These are phyloP conservation scores for Acanthurus lineatus DNA, from an alignment of 2,797 vertebrate species.

Conservation along the genomic window DNA sequence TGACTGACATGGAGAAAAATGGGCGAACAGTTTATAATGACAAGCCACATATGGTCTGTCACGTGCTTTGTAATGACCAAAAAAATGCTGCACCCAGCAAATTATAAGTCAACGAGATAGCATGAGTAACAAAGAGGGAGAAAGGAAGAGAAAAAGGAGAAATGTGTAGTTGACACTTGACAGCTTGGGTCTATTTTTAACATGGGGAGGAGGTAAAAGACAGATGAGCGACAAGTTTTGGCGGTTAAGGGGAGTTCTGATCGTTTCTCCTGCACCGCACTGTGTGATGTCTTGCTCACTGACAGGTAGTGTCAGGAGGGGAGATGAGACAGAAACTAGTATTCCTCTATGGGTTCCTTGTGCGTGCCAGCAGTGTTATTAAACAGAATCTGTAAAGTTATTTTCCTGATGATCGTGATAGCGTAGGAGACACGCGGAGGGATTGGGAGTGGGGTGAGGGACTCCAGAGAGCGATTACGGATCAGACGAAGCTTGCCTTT, in stretches of 20 bases:
- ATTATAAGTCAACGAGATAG: conserved; percentile 54
- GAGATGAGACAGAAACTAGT: conserved; percentile 51
- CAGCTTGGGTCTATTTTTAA: conserved; percentile 83
- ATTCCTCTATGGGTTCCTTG: conserved; percentile 56
- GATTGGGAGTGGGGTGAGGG: background rate
- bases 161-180: conserved; percentile 59
- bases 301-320: conserved; percentile 71
- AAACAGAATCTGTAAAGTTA: conserved; percentile 65
- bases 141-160: background rate
- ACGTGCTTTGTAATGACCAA: conserved; percentile 57
- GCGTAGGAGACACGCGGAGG: conserved; percentile 36
- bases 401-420: conserved; percentile 55
- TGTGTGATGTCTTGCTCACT: conserved; percentile 63
- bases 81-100: conserved; percentile 61
- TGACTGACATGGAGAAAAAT: conserved; percentile 31
- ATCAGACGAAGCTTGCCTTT: conserved; percentile 60
- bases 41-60: conserved; percentile 34
- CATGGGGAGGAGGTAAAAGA: conserved; percentile 60
- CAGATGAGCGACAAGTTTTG: conserved; percentile 72
- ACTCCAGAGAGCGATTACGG: conserved; percentile 63
- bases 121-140: conserved; percentile 29
- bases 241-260: conserved; percentile 68
- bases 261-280: conserved; percentile 52
- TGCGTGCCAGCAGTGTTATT: conserved; percentile 51
- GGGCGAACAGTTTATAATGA: conserved; percentile 35